phyloP scores from a whole-genome alignment of 2,888 invertebrate genomes.

The Eupithecia subumbrata region DNA sequence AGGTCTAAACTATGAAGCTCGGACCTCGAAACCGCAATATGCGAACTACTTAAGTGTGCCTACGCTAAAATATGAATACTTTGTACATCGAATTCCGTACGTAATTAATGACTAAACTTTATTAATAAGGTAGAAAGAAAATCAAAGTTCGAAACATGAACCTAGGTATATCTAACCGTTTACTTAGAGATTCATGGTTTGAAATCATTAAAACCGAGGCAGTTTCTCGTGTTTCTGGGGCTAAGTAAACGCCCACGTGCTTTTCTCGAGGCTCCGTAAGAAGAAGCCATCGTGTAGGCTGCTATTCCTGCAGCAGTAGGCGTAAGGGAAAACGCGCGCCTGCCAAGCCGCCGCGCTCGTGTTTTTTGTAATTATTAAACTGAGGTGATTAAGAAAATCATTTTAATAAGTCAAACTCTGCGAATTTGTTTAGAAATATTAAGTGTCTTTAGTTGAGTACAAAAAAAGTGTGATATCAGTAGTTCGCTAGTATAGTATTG shows the following conservation, averaged over 20 bases:
- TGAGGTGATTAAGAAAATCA: too few species aligned
- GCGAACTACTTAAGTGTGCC: not conserved
- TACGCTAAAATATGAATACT: not conserved
- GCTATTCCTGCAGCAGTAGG: too few species aligned
- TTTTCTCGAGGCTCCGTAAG: not conserved
- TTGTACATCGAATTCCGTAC: not conserved
- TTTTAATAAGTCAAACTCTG: too few species aligned
- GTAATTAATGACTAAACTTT: not conserved
- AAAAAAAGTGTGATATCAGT: too few species aligned
- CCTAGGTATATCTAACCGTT: too few species aligned
- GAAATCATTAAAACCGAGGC: not conserved
- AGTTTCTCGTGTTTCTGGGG: not conserved
- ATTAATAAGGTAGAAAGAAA: not conserved
- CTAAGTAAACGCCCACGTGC: not conserved
- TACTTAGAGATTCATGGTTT: too few species aligned
- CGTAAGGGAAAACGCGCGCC: too few species aligned
- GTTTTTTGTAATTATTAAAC: too few species aligned
- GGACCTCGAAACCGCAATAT: slow-evolving; percentile 4
- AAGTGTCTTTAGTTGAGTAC: too few species aligned
- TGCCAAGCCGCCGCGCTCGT: too few species aligned
- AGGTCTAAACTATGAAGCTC: not conserved
- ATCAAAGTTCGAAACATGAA: not conserved
- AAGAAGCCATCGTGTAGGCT: not conserved
- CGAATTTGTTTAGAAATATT: too few species aligned
- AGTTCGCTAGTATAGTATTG: too few species aligned